Evolutionary conservation across 2,113 vertebrate genomes (phyloP), one percentile per base, ranked within the genome.

Genomic region (Rissa tridactyla): DNA sequence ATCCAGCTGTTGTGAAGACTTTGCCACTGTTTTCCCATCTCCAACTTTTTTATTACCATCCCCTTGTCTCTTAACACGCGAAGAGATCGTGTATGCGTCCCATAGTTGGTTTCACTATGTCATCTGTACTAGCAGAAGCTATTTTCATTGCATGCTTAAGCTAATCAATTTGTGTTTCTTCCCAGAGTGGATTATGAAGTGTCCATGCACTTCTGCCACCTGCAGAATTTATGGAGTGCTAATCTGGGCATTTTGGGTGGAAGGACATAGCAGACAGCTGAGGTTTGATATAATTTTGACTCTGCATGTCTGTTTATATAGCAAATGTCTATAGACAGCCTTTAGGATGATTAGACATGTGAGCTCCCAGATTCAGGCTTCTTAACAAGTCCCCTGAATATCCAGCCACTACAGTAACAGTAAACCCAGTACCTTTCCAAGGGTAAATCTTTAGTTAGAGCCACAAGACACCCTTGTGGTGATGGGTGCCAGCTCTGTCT

Each of bases 401-500:
- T 23, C n/a, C 44, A 68, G 40, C 18, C 4, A 0, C n/a, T 78
- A n/a, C 26, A 64, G 32, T 57, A 81, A 58, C 34, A 73, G 29
- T 40, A 52, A 78, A 26, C 8, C 5, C 38, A 29, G 10, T 55
- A 8, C 42, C 57, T 66, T 77, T 36, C 32, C 29, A 70, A 32
- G 76, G 46, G 30, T 52, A 13, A 17, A 29, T 46, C 26, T 64
- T 73, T 4, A 71, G 22, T 26, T 26, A 70, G 77, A 78, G 69
- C 32, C 61, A 44, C 23, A 40, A 66, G 73, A 40, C 1, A 4
- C 26, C 18, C 0, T 0, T 30, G 52, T 51, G 44, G 25, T 60
- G 38, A n/a, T 4, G 0, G 0, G 30, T 54, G 72, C 54, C 1
- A 4, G 30, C 42, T 55, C 14, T 0, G 0, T 5, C 69, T 49